These are phyloP conservation scores for Conchocele bisecta DNA, from an alignment of 2,888 invertebrate species.

Conservation along the genomic window DNA sequence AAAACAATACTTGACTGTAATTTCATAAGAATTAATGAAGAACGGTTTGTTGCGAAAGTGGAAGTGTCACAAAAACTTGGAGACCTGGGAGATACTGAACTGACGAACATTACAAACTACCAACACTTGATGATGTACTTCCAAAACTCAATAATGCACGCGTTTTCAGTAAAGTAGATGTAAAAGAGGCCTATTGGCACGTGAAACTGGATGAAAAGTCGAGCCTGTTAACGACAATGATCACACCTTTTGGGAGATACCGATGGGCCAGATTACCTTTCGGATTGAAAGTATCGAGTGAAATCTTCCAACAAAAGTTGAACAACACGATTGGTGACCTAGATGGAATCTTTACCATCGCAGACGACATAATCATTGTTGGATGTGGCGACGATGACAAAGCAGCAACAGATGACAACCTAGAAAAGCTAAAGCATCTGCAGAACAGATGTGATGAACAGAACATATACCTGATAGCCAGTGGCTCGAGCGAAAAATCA, in stretches of 20 bases:
- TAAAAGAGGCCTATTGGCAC: slow-evolving; percentile 58
- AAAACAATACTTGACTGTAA: neutral
- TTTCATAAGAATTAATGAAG: neutral
- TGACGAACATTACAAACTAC: slow-evolving; percentile 49
- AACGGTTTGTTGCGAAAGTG: slow-evolving; percentile 5
- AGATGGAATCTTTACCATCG: slow-evolving; percentile 38
- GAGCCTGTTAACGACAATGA: slow-evolving; percentile 51
- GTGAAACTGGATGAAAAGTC: slow-evolving; percentile 47
- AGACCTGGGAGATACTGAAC: too few relatives aligned
- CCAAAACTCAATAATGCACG: slow-evolving; percentile 48
- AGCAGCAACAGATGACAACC: slow-evolving; percentile 16
- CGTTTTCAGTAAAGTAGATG: slow-evolving; percentile 56
- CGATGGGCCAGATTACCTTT: slow-evolving; percentile 34
- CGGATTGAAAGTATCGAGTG: slow-evolving; percentile 57
- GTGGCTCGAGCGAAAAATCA: slow-evolving; percentile 12
- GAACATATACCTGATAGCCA: too few relatives aligned
- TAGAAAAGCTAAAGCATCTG: too few relatives aligned
- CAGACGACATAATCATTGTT: slow-evolving; percentile 47
- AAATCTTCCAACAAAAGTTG: slow-evolving; percentile 54
- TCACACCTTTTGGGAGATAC: slow-evolving; percentile 54
- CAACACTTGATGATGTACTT: slow-evolving; percentile 55
- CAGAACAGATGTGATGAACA: too few relatives aligned
- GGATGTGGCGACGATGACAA: slow-evolving; percentile 33
- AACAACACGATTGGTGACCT: slow-evolving; percentile 45
- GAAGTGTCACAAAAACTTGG: neutral